phyloP scores from a whole-genome alignment of 1,140 invertebrate species.

The Meloidogyne hapla region DNA sequence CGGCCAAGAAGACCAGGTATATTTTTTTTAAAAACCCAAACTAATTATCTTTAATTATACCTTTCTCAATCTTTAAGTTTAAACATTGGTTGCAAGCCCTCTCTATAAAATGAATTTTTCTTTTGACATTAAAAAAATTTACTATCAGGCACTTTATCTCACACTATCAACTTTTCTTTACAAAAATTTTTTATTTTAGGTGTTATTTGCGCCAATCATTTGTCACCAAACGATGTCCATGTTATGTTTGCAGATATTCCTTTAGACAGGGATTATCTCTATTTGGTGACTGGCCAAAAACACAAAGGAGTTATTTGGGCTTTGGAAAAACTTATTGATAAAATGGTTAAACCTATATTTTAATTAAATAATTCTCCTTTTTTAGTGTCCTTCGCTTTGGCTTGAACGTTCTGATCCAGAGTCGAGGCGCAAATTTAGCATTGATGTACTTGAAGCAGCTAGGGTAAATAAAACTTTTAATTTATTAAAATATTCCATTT shows the following conservation, averaged over 20 bases:
- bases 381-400: conserved; percentile 43
- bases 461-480: conserved; percentile 34
- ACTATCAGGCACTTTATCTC: no score
- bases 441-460: conserved; percentile 39
- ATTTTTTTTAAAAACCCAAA: neutral
- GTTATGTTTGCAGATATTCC: conserved; percentile 48
- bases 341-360: conserved; percentile 20
- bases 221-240: conserved; percentile 49
- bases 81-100: no score
- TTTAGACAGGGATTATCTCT: conserved; percentile 39
- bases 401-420: conserved; percentile 47
- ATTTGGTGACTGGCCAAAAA: conserved; percentile 48
- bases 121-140: neutral
- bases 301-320: conserved; percentile 46
- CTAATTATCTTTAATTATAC: neutral
- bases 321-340: conserved; percentile 40
- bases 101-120: neutral
- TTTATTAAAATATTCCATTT: no score
- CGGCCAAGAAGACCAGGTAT: conserved; percentile 41
- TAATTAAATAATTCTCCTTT: neutral
- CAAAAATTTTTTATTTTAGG: conserved; percentile 22
- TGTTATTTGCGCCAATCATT: conserved; percentile 47
- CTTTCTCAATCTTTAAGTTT: neutral
- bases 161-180: neutral
- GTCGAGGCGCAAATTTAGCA: conserved; percentile 36